Conservation (phyloP, 2,113 vertebrate genomes). For the Bufo bufo region DNA sequence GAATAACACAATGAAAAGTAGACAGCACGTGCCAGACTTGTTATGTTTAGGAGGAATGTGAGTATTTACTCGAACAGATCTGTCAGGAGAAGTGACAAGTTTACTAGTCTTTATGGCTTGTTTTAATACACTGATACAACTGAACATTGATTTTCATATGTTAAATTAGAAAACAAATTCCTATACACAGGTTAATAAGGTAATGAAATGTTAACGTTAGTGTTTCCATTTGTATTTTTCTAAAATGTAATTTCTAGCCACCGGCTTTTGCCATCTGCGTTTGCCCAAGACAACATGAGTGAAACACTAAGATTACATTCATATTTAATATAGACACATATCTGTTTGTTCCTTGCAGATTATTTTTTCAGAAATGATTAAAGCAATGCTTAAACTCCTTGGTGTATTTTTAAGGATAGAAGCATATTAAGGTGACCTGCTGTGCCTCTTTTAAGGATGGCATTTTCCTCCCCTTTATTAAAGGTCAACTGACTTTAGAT, state of each 20-base stretch:
- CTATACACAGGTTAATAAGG: background rate
- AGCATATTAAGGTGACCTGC: conserved; percentile 62
- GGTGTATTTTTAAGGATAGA: conserved; percentile 51
- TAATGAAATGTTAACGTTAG: background rate
- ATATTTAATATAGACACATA: conserved; percentile 40
- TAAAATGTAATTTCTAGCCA: conserved; percentile 12
- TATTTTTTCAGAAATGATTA: conserved; percentile 54
- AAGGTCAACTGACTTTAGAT: conserved; percentile 77
- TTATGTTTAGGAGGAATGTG: too few relatives aligned
- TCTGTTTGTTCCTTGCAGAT: conserved; percentile 43
- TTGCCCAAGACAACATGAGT: conserved; percentile 35
- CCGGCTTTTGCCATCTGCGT: conserved; percentile 29
- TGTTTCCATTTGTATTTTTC: background rate
- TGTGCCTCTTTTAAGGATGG: conserved; percentile 62
- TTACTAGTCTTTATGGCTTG: too few relatives aligned
- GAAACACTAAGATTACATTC: conserved; percentile 42
- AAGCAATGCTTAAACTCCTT: conserved; percentile 47
- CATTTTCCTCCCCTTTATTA: conserved; percentile 68
- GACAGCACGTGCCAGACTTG: too few relatives aligned
- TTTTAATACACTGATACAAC: background rate
- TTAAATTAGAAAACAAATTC: background rate
- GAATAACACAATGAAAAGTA: too few relatives aligned
- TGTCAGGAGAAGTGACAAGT: background rate
- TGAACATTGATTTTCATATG: background rate
- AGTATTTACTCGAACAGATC: background rate